Evolutionary conservation across 2,888 invertebrate species (phyloP).

Genomic region (Caenorhabditis macrosperma): DNA sequence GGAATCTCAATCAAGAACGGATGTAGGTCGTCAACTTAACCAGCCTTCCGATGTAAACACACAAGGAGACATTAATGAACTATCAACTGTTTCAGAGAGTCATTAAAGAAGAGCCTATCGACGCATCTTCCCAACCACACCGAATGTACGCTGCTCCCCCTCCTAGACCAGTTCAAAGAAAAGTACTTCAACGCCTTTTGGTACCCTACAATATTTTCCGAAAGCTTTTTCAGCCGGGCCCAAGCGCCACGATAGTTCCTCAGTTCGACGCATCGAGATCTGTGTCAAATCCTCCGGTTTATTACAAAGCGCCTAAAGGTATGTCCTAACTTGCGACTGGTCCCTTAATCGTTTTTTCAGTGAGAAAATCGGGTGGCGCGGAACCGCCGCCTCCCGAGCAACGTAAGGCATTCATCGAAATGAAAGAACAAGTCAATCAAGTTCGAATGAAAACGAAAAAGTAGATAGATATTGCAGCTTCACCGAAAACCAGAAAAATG

Average conservation of each 20-base stretch:
- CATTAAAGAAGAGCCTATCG: conserved; percentile 29
- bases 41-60: background rate
- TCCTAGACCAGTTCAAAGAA: conserved; percentile 17
- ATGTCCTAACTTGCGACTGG: background rate
- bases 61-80: too few relatives aligned
- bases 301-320: background rate
- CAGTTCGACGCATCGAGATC: conserved; percentile 5
- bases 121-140: conserved; percentile 2
- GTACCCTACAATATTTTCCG: background rate
- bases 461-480: background rate
- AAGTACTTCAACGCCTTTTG: conserved; percentile 2
- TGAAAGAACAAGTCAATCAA: conserved; percentile 52
- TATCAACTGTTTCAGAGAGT: conserved; percentile 17
- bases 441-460: conserved; percentile 43
- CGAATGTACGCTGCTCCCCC: conserved; percentile 30
- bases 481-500: too few relatives aligned
- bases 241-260: background rate
- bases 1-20: conserved; percentile 10
- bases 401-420: conserved; percentile 40
- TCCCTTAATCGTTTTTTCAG: background rate
- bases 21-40: background rate
- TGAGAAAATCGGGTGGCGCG: background rate
- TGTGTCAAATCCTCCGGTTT: background rate
- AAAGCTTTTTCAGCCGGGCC: conserved; percentile 35
- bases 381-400: conserved; percentile 24